A percentile compares a stretch with the other conserved stretches of the same genome.
Evolutionary conservation across 2,888 invertebrate genomes (phyloP).

Genomic region (Myathropa florea): DNA sequence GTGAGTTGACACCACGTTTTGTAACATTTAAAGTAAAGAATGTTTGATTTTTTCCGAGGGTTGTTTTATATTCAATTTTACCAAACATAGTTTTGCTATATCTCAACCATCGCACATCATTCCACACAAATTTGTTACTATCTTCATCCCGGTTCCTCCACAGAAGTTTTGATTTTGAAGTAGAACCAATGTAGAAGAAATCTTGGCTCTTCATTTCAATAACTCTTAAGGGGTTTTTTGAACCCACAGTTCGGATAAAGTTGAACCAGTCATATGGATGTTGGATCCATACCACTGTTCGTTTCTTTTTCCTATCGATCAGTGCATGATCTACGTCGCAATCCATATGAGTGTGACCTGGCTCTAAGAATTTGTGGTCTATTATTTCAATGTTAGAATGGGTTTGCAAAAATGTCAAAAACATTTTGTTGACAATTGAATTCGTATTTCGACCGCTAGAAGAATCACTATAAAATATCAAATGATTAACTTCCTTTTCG

Average conservation of each 20-base stretch:
- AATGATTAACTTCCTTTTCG: conserved; percentile 31
- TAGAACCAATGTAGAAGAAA: conserved; percentile 43
- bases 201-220: conserved; percentile 32
- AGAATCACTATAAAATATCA: conserved; percentile 64
- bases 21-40: too few species aligned
- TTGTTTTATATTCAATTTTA: too few species aligned
- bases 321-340: conserved; percentile 46
- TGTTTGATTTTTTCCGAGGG: too few species aligned
- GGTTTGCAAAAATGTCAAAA: too few species aligned
- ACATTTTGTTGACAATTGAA: too few species aligned
- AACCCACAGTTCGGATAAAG: conserved; percentile 38
- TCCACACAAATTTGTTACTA: background rate
- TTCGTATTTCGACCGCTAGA: conserved; percentile 51
- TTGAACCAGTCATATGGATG: conserved; percentile 51
- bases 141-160: conserved; percentile 10
- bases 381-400: too few species aligned
- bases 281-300: too few species aligned
- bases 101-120: too few species aligned
- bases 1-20: too few species aligned
- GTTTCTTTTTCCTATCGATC: too few species aligned
- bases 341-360: conserved; percentile 45
- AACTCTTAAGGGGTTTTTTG: conserved; percentile 37
- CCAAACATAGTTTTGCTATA: too few species aligned
- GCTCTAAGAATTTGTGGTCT: conserved; percentile 54
- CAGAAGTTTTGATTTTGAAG: conserved; percentile 31